phyloP scores from a whole-genome alignment of 2,888 invertebrate species.

The Halictus ligatus region DNA sequence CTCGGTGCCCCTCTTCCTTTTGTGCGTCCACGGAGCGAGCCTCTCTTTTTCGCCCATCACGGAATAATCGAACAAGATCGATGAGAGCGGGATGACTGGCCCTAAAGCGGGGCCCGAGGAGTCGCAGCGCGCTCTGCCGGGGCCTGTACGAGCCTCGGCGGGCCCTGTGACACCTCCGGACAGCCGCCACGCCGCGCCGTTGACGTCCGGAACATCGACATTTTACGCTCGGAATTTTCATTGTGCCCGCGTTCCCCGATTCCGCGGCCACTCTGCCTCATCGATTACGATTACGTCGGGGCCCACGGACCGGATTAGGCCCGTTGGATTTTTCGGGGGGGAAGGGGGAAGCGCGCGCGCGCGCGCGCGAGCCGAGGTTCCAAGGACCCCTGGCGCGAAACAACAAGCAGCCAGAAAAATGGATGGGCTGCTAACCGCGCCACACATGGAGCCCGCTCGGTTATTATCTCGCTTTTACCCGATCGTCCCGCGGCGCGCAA shows the following conservation, averaged over 20 bases:
- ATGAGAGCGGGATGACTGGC: conserved; percentile 83
- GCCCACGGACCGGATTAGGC: conserved; percentile 13
- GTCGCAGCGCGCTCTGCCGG: conserved; percentile 30
- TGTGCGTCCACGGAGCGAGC: conserved; percentile 43
- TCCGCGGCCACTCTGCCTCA: background rate
- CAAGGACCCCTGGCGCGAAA: conserved; percentile 82
- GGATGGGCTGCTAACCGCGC: conserved; percentile 84
- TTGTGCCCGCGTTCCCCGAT: conserved; percentile 1
- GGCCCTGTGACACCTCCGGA: conserved; percentile 30
- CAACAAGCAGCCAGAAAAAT: conserved; percentile 84
- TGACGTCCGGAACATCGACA: conserved; percentile 79
- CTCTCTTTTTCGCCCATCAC: conserved; percentile 81
- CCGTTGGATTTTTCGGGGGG: conserved; percentile 21
- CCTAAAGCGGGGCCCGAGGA: conserved; percentile 44
- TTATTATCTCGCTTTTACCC: conserved; percentile 75
- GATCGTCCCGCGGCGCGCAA: conserved; percentile 66
- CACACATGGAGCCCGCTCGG: conserved; percentile 82
- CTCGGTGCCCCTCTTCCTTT: conserved; percentile 66
- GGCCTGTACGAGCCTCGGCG: conserved; percentile 22
- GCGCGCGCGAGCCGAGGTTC: conserved; percentile 50
- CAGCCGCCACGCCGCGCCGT: conserved; percentile 38
- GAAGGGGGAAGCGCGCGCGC: conserved; percentile 9
- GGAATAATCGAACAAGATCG: conserved; percentile 85
- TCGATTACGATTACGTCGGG: conserved; percentile 41
- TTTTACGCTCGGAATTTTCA: conserved; percentile 72